Conservation (phyloP, 1,140 invertebrate genomes). For the Lepidurus arcticus region DNA sequence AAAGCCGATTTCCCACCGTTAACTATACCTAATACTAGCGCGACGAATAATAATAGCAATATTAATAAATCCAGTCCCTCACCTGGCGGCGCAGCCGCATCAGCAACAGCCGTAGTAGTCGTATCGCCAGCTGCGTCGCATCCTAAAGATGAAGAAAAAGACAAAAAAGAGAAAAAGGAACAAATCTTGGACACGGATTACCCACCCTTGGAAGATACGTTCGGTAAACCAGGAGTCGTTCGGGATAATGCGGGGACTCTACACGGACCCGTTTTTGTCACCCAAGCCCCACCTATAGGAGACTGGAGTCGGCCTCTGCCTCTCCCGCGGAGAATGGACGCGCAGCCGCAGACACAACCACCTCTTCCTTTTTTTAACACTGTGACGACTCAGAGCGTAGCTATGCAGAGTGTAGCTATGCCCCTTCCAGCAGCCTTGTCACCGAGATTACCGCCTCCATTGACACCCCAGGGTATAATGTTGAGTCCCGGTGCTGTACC, state of each 20-base stretch:
- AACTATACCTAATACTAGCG: not conserved
- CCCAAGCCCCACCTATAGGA: slow-evolving; percentile 6
- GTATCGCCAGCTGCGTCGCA: not conserved
- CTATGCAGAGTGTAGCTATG: not conserved
- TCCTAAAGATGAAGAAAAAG: not conserved
- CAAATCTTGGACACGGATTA: not conserved
- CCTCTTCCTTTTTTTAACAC: not conserved
- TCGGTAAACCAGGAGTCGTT: not conserved
- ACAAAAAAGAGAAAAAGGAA: not conserved
- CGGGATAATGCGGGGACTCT: not conserved
- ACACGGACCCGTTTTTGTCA: not conserved
- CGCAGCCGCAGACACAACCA: not conserved
- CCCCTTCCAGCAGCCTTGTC: not conserved
- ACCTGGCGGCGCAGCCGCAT: not conserved
- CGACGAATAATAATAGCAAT: not conserved
- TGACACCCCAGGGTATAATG: not conserved
- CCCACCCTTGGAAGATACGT: not conserved
- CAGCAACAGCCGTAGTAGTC: not conserved
- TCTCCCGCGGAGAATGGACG: not conserved
- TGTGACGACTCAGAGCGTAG: not conserved
- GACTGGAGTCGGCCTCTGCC: not conserved
- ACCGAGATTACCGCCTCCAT: not conserved
- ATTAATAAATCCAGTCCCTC: not conserved
- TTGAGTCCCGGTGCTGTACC: not conserved
- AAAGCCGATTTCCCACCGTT: not conserved